Evolutionary conservation across 2,113 vertebrate species (phyloP), one percentile per base, ranked within the genome.

Genomic region (Paraplagusia blochii): DNA sequence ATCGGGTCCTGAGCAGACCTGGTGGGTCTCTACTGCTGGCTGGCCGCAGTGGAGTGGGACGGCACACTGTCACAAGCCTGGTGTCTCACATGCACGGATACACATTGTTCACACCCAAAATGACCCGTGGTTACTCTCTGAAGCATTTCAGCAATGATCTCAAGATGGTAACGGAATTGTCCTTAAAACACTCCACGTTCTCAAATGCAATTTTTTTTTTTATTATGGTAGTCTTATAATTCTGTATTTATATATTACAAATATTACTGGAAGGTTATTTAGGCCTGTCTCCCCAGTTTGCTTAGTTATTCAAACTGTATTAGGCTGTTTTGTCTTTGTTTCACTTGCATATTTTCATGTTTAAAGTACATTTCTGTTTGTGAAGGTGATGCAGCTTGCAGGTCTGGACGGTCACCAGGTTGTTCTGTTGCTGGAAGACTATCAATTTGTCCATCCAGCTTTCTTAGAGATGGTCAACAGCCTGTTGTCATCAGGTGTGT

Each of bases 401-500:
- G 96, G 93, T 55, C 74, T 99, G 48, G 96, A 98, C 51, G 93
- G 93, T 8, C 93, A 95, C 15, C 96, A 99, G 83, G 92, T 94
- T 9, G 91, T 98, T 3, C 74, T 99, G 2, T 82, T 99, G 52
- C 89, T 99, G 0, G 96, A 99, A 72, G 97, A 99, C 62, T 93
- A 96, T 77, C 97, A 99, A 72, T 94, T 99, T 82, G 89, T 98
- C 17, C 92, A 95, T 40, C 82, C 92, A 13, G 65, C 90, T 0
- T 98, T 99, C 77, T 82, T 99, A 60, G 97, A 99, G 87, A 99
- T 99, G 95, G 88, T 98, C 66, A 99, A 99, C 79, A 98, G 96
- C 77, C 91, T 99, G 45, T 81, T 99, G 22, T 96, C 96, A 53
- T 99, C 96, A 88, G 96, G 97, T 92, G 60, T 76, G 62, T 48